phyloP scores from a whole-genome alignment of 2,888 invertebrate genomes.

The Cataglyphis rosenhaueri region DNA sequence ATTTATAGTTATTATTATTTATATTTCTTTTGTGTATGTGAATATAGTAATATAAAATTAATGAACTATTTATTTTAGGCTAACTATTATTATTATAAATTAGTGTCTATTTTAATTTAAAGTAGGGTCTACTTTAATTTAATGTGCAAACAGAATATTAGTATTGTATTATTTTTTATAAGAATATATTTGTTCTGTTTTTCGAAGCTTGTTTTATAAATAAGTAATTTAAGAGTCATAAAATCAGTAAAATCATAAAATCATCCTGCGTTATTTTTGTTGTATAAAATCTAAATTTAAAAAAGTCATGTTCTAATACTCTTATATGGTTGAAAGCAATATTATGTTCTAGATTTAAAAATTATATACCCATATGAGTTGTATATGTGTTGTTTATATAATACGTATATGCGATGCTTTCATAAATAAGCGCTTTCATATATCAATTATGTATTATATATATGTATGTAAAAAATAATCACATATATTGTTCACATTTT shows the following conservation, averaged over 20 bases:
- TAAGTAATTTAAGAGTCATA: not conserved
- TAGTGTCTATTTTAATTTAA: not conserved
- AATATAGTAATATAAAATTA: constrained; percentile 1
- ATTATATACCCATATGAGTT: not conserved
- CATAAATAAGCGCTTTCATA: not conserved
- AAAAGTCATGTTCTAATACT: not conserved
- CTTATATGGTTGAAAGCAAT: not conserved
- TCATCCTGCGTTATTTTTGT: not conserved
- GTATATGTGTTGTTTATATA: not conserved
- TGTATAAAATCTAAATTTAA: not conserved
- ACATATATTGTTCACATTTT: not conserved
- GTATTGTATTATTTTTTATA: not conserved
- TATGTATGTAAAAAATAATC: not conserved
- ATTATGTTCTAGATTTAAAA: not conserved
- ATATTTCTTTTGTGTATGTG: not conserved
- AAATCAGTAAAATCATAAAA: not conserved
- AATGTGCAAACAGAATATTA: not conserved
- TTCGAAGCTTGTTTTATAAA: not conserved
- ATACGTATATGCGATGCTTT: not conserved
- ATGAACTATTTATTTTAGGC: not conserved
- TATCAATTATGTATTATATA: not conserved
- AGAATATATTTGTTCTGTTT: not conserved
- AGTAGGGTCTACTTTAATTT: not conserved
- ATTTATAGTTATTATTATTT: too few relatives aligned
- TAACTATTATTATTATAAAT: constrained; percentile 2